Base-by-base conservation (phyloP, 2,797 vertebrate genomes). In the Rhynchotus rufescens region DNA sequence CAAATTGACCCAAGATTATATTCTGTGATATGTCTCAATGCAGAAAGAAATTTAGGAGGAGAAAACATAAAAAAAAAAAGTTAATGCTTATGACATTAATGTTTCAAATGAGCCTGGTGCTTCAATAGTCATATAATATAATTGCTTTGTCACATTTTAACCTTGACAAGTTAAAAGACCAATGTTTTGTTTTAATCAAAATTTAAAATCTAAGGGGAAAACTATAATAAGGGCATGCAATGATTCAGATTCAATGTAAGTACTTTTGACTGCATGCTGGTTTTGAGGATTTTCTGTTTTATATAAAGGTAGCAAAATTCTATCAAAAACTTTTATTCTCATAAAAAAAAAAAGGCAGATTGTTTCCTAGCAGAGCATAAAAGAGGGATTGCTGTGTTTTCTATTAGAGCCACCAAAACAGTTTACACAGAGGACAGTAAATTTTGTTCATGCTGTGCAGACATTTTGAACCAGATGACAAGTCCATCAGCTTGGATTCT, bases 401-500 rank as follows among this genome's bases (percentile, higher is more conserved):
- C 94, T 95, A 84, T 95, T 69, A 95, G 66, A 97, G 85, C 59
- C 91, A 95, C 91, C 86, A 92, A 93, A 96, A 89, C 90, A 94
- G 87, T 94, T 96, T 95, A 96, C 80, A 93, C 80, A 94, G 94
- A 92, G 93, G 84, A 95, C n/a, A 84, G 93, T 89, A 87, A 95
- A 94, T 95, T 95, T 96, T 94, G 81, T 40, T 89, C 96, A 44
- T 93, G 82, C 94, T 91, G 89, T 89, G 96, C 81, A 94, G 95
- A 96, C 86, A 92, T 97, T 97, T 96, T 96, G 96, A 98, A 97
- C 95, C 93, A 93, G 75, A 89, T 94, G 92, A 96, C 86, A 83
- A 96, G 61, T 66, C 95, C 90, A 92, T 86, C 87, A 94, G 89
- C 88, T 94, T 85, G 84, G 92, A 79, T 92, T 89, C 82, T 84